phyloP scores from a whole-genome alignment of 2,113 vertebrate genomes.

The Oreocharis arfaki region DNA sequence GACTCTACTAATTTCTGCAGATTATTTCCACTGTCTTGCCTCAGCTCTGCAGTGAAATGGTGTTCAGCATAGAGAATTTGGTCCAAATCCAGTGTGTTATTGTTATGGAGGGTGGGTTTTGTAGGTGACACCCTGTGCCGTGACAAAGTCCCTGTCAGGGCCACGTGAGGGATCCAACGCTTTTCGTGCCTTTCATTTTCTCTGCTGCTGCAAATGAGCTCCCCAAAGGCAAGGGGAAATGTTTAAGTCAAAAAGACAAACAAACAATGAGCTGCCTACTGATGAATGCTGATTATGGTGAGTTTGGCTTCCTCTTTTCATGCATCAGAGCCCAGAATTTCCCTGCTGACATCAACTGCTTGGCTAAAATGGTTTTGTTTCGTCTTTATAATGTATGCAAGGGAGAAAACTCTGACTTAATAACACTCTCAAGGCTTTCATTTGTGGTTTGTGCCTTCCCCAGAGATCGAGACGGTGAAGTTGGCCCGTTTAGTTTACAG shows the following conservation, averaged over 20 bases:
- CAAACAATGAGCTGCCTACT: conserved; percentile 25
- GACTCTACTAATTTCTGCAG: not conserved
- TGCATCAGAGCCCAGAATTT: conserved; percentile 17
- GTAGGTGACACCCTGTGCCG: not conserved
- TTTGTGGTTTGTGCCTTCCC: conserved; percentile 54
- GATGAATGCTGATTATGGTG: conserved; percentile 21
- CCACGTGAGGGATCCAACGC: not conserved
- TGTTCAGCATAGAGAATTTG: not conserved
- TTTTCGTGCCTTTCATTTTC: not conserved
- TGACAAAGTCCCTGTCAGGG: not conserved
- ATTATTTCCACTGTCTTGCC: not conserved
- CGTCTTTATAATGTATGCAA: conserved; percentile 26
- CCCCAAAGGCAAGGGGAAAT: not conserved
- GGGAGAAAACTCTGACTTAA: conserved; percentile 4
- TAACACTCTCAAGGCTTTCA: not conserved
- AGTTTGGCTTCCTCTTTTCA: not conserved
- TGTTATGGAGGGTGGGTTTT: not conserved
- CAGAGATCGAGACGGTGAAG: conserved; percentile 91
- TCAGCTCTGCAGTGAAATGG: not conserved
- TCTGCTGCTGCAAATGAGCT: conserved; percentile 4
- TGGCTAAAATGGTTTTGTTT: conserved; percentile 42
- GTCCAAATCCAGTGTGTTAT: not conserved
- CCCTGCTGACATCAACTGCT: conserved; percentile 21
- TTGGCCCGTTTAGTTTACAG: conserved; percentile 87
- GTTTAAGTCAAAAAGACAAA: conserved; percentile 48